A percentile compares a stretch with the other conserved stretches of the same genome.
These are phyloP conservation scores for Sphenopsis melanotis DNA, from an alignment of 2,797 vertebrate species.

Conservation along the genomic window DNA sequence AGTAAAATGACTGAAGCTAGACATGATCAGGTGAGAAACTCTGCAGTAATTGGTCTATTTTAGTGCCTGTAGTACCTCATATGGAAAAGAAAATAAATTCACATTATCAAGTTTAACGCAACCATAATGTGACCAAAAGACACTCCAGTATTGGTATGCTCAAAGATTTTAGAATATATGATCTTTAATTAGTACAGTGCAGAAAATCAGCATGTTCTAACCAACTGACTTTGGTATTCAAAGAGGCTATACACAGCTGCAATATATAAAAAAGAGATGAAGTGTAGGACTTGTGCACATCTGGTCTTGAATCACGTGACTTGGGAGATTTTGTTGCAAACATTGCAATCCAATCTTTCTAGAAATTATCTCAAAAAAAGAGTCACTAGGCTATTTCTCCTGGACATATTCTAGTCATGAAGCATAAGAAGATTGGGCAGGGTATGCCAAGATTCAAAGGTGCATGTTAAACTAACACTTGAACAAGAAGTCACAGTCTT, in stretches of 20 bases:
- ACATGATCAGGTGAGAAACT: not conserved
- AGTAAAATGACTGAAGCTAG: not conserved
- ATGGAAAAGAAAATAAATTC: not conserved
- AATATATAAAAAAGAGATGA: not conserved
- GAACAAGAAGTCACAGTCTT: not conserved
- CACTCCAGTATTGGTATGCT: not conserved
- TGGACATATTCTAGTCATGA: too few species aligned
- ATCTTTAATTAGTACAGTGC: not conserved
- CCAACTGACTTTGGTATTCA: not conserved
- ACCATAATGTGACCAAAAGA: not conserved
- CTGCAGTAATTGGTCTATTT: not conserved
- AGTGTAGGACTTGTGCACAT: not conserved
- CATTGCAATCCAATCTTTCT: not conserved
- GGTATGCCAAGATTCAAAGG: not conserved
- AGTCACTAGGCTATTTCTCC: not conserved
- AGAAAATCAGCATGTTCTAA: not conserved
- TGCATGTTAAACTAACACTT: accelerated
- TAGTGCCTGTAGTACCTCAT: not conserved
- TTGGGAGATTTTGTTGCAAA: not conserved
- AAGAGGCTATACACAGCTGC: not conserved
- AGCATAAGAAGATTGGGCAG: accelerated
- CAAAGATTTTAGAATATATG: not conserved
- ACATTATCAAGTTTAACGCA: not conserved
- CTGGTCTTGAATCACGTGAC: not conserved
- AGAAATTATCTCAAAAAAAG: not conserved